Evolutionary conservation across 2,888 invertebrate species (phyloP).

Genomic region (Drosophila ustulata): DNA sequence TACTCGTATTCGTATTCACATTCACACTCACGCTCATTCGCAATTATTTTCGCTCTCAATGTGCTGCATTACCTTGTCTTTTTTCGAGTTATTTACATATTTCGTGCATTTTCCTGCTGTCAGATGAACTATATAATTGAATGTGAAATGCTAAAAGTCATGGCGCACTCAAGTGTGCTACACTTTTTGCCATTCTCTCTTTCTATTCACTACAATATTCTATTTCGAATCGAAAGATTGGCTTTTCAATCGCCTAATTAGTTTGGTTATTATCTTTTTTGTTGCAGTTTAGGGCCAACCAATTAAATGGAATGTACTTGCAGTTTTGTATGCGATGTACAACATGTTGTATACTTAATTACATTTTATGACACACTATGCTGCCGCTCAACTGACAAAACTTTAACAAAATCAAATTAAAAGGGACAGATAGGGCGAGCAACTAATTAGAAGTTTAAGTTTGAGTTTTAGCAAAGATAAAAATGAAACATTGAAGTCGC

Average conservation of each 20-base stretch:
- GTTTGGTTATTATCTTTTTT: slow-evolving; percentile 19
- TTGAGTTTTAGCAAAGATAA: not conserved
- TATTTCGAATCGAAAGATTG: not conserved
- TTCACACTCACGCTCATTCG: not conserved
- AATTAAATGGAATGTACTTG: slow-evolving; percentile 5
- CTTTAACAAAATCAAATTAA: not conserved
- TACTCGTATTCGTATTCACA: not conserved
- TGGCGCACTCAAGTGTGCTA: slow-evolving; percentile 43
- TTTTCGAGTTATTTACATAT: slow-evolving; percentile 38
- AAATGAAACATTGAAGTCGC: not conserved
- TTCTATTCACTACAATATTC: not conserved
- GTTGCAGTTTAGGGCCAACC: not conserved
- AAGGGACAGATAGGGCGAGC: not conserved
- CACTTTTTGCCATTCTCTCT: slow-evolving; percentile 3
- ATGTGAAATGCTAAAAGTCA: slow-evolving; percentile 51
- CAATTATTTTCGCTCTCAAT: slow-evolving; percentile 6
- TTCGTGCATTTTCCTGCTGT: slow-evolving; percentile 21
- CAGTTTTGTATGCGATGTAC: slow-evolving; percentile 14
- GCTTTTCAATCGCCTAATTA: slow-evolving; percentile 32
- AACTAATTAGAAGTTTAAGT: not conserved
- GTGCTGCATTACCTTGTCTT: slow-evolving; percentile 4
- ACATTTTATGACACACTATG: slow-evolving; percentile 14
- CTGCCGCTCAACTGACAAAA: not conserved
- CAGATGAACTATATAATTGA: slow-evolving; percentile 33
- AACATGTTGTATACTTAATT: slow-evolving; percentile 60